A percentile compares a stretch with the other conserved stretches of the same genome.
These are phyloP conservation scores for Scatophagus argus DNA, from an alignment of 2,113 vertebrate genomes.

Conservation along the genomic window DNA sequence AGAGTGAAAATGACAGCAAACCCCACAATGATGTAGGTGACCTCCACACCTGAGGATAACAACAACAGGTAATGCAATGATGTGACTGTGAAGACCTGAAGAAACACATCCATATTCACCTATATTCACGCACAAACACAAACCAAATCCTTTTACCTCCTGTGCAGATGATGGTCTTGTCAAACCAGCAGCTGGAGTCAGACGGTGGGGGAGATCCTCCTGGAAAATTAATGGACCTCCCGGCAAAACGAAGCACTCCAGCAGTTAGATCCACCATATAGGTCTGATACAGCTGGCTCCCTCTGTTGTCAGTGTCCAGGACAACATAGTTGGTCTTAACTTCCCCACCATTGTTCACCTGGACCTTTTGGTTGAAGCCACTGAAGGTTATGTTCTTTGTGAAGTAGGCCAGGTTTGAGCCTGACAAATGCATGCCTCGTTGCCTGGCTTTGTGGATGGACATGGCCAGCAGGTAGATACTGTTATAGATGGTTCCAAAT, in stretches of 20 bases:
- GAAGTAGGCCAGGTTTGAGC: constrained; percentile 82
- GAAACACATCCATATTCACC: neutral
- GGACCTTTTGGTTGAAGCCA: constrained; percentile 89
- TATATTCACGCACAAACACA: neutral
- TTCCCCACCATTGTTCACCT: constrained; percentile 82
- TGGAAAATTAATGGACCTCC: constrained; percentile 86
- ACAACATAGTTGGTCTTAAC: constrained; percentile 86
- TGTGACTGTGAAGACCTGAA: neutral
- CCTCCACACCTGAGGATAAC: constrained; percentile 82
- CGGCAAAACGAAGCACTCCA: constrained; percentile 78
- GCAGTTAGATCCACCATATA: constrained; percentile 83
- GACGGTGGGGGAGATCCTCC: constrained; percentile 79
- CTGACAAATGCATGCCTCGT: constrained; percentile 76
- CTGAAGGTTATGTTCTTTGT: constrained; percentile 84
- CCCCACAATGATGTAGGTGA: constrained; percentile 82
- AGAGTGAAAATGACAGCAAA: constrained; percentile 80
- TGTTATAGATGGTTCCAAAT: constrained; percentile 94
- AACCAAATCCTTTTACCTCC: constrained; percentile 89
- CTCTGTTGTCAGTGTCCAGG: constrained; percentile 87
- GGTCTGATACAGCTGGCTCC: constrained; percentile 84
- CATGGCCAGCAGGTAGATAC: constrained; percentile 88
- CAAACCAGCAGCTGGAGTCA: constrained; percentile 93
- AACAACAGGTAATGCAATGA: constrained; percentile 27
- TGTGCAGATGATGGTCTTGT: constrained; percentile 83
- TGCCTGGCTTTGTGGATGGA: constrained; percentile 83